Evolutionary conservation across 2,888 invertebrate species (phyloP).

Genomic region (Brachycybe producta): DNA sequence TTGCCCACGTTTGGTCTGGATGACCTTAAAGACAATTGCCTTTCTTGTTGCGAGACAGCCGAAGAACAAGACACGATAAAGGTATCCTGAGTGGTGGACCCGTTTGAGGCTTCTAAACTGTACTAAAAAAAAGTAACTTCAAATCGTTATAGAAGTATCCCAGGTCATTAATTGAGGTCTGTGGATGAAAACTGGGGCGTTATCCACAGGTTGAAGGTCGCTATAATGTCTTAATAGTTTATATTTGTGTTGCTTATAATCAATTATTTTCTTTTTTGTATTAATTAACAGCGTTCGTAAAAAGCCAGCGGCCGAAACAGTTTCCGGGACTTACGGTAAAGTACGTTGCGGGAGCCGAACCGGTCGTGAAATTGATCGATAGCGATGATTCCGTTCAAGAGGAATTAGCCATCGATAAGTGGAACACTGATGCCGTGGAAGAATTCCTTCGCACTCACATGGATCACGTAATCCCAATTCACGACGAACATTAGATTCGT

Average conservation of each 20-base stretch:
- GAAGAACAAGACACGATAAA: constrained; percentile 49
- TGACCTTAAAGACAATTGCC: constrained; percentile 53
- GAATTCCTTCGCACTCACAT: constrained; percentile 89
- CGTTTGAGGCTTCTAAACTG: too few relatives aligned
- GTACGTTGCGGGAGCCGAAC: constrained; percentile 86
- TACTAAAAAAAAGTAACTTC: too few relatives aligned
- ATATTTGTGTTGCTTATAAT: not conserved
- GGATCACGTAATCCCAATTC: too few relatives aligned
- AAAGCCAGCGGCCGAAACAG: constrained; percentile 75
- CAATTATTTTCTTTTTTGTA: not conserved
- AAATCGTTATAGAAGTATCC: constrained; percentile 52
- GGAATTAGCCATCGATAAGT: constrained; percentile 81
- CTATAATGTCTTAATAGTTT: not conserved
- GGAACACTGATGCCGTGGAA: constrained; percentile 96
- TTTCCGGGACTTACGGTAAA: constrained; percentile 84
- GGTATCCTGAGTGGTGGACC: constrained; percentile 17
- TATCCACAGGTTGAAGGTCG: constrained; percentile 89
- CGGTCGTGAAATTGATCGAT: constrained; percentile 80
- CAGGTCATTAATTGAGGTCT: constrained; percentile 84
- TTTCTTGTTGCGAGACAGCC: constrained; percentile 67
- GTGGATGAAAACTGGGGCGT: constrained; percentile 94
- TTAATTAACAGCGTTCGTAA: constrained; percentile 76
- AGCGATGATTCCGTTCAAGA: constrained; percentile 70
- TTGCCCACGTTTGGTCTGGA: constrained; percentile 59
- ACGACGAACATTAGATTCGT: not conserved